Evolutionary conservation across 2,113 vertebrate species (phyloP).

Genomic region (Melanocharis versteri): DNA sequence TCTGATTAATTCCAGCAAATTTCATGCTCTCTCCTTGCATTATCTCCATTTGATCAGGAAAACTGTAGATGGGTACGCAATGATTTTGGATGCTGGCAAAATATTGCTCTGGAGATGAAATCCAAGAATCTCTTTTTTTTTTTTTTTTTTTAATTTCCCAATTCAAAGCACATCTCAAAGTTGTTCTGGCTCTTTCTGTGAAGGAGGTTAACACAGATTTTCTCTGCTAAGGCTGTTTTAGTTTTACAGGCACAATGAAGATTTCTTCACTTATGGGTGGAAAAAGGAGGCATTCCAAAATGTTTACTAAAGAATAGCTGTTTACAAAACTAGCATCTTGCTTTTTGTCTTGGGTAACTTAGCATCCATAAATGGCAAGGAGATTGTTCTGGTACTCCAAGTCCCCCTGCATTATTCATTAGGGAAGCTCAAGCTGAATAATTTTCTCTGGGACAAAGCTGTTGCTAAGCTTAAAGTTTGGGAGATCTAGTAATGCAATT

Average conservation of each 20-base stretch:
- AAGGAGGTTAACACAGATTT: slow-evolving; percentile 5
- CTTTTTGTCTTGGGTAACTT: slow-evolving; percentile 76
- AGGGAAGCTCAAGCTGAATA: slow-evolving; percentile 73
- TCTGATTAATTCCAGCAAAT: background rate
- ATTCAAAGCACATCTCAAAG: slow-evolving; percentile 17
- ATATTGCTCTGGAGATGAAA: background rate
- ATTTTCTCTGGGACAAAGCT: slow-evolving; percentile 85
- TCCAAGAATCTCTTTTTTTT: background rate
- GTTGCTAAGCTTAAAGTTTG: slow-evolving; percentile 91
- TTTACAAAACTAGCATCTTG: slow-evolving; percentile 76
- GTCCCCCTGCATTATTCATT: slow-evolving; percentile 80
- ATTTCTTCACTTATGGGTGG: slow-evolving; percentile 32
- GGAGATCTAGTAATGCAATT: slow-evolving; percentile 82
- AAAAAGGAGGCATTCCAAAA: slow-evolving; percentile 51
- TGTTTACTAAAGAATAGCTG: slow-evolving; percentile 67
- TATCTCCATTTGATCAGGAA: background rate
- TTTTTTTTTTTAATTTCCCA: background rate
- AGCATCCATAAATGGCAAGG: slow-evolving; percentile 74
- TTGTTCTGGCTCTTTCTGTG: background rate
- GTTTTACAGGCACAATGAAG: slow-evolving; percentile 40
- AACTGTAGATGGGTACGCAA: background rate
- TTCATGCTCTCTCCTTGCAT: background rate
- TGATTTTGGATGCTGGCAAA: background rate
- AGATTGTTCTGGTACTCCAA: slow-evolving; percentile 72
- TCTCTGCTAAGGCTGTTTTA: slow-evolving; percentile 33